Percentiles rank a stretch among this genome's conserved stretches.
These are phyloP conservation scores for Lithophane ornitopus DNA, from an alignment of 2,888 invertebrate species.

Conservation along the genomic window DNA sequence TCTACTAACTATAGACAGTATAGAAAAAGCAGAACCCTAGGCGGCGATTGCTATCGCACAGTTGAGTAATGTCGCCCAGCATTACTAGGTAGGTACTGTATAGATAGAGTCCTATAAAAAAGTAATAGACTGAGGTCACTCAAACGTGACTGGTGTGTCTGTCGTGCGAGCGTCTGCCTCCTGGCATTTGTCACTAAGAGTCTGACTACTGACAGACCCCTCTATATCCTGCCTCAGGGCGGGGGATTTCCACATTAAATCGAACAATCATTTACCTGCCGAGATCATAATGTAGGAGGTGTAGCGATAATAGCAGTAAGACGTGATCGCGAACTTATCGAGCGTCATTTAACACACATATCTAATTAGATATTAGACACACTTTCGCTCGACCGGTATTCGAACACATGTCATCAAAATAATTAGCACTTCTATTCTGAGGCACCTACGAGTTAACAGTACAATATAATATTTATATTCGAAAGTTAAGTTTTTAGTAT, in stretches of 20 bases:
- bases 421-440: too few species aligned
- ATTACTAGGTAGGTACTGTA: not conserved
- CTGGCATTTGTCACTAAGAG: not conserved
- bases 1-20: not conserved
- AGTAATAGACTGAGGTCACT: not conserved
- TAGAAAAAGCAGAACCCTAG: not conserved
- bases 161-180: not conserved
- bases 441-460: too few species aligned
- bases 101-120: too few species aligned
- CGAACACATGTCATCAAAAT: not conserved
- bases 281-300: not conserved
- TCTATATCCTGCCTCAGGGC: not conserved
- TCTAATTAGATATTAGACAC: slow-evolving; percentile 30
- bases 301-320: not conserved
- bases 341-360: slow-evolving; percentile 15
- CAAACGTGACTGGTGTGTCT: not conserved
- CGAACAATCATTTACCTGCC: not conserved
- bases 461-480: not conserved
- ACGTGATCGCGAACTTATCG: not conserved
- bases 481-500: not conserved
- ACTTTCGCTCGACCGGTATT: slow-evolving; percentile 49
- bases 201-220: not conserved
- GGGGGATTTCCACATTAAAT: too few species aligned
- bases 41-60: not conserved
- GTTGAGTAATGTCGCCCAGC: not conserved